These are phyloP conservation scores for Hiodon alosoides DNA, from an alignment of 2,113 vertebrate genomes.

Conservation along the genomic window DNA sequence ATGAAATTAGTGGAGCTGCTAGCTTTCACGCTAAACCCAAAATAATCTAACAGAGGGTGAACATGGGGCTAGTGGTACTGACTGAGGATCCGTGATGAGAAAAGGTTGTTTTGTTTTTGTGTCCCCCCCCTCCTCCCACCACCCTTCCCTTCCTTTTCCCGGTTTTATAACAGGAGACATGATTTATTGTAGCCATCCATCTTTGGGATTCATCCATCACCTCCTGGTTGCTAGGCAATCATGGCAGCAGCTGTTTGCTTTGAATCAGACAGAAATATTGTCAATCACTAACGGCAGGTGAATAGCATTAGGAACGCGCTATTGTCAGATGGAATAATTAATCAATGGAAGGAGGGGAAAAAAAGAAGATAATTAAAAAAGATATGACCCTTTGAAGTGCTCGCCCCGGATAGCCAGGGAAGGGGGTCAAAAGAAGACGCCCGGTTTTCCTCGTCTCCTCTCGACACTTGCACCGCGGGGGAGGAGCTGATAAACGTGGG, in stretches of 20 bases:
- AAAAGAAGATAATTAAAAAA: conserved; percentile 99
- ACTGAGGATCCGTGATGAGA: conserved; percentile 13
- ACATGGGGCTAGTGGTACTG: neutral
- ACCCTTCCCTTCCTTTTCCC: conserved; percentile 60
- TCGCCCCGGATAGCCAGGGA: conserved; percentile 84
- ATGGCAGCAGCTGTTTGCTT: conserved; percentile 99
- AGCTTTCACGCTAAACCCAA: conserved; percentile 64
- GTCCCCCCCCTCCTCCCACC: conserved; percentile 70
- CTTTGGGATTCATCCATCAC: conserved; percentile 99
- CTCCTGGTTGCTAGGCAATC: conserved; percentile 98
- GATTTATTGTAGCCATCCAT: conserved; percentile 99
- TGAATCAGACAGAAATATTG: conserved; percentile 99
- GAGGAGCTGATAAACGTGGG: conserved; percentile 80
- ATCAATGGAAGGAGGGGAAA: conserved; percentile 85
- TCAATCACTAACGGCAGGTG: conserved; percentile 99
- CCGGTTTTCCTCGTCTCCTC: conserved; percentile 60
- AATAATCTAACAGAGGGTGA: conserved; percentile 57
- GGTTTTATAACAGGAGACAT: conserved; percentile 97
- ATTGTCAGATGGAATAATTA: conserved; percentile 99
- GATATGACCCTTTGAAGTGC: conserved; percentile 99
- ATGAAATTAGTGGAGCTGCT: conserved; percentile 32
- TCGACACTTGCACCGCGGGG: conserved; percentile 81
- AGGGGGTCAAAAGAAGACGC: conserved; percentile 50
- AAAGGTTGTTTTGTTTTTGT: conserved; percentile 81
- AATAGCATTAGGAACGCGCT: conserved; percentile 97